Percentiles rank a stretch among this genome's conserved stretches.
Evolutionary conservation across 2,888 invertebrate genomes (phyloP).

Genomic region (Euplexia lucipara): DNA sequence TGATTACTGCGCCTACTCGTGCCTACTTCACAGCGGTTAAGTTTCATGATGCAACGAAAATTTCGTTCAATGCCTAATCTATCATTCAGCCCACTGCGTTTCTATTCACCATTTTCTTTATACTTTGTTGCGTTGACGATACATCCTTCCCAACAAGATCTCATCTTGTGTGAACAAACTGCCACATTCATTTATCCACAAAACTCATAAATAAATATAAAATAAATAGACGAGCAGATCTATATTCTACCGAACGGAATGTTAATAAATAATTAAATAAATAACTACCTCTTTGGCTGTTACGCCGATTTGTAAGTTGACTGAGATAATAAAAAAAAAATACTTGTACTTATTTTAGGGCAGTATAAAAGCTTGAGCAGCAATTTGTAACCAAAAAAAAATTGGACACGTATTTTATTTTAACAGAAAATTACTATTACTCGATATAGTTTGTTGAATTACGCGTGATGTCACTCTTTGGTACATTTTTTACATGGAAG

Average conservation of each 20-base stretch:
- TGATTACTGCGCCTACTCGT: too few relatives aligned
- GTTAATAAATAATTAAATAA: constrained; percentile 49
- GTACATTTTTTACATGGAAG: too few relatives aligned
- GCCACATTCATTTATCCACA: constrained; percentile 3
- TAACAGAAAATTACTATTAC: too few relatives aligned
- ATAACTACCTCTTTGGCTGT: constrained; percentile 52
- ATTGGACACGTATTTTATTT: too few relatives aligned
- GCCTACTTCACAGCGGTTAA: too few relatives aligned
- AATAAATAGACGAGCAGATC: constrained; percentile 54
- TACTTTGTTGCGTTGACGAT: too few relatives aligned
- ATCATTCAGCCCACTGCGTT: too few relatives aligned
- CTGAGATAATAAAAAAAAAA: constrained; percentile 15
- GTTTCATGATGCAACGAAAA: too few relatives aligned
- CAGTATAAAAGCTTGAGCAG: not conserved
- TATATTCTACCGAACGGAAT: constrained; percentile 57
- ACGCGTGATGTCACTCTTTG: too few relatives aligned
- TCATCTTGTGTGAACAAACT: not conserved
- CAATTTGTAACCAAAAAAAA: not conserved
- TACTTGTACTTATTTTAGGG: constrained; percentile 5
- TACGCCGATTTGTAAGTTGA: constrained; percentile 17
- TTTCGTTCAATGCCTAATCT: too few relatives aligned
- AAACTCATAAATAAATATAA: constrained; percentile 31
- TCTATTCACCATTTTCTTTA: too few relatives aligned
- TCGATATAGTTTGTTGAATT: too few relatives aligned
- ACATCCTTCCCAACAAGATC: constrained; percentile 1